Conservation (phyloP, 2,797 vertebrate species). For the Kryptolebias ocellatus region DNA sequence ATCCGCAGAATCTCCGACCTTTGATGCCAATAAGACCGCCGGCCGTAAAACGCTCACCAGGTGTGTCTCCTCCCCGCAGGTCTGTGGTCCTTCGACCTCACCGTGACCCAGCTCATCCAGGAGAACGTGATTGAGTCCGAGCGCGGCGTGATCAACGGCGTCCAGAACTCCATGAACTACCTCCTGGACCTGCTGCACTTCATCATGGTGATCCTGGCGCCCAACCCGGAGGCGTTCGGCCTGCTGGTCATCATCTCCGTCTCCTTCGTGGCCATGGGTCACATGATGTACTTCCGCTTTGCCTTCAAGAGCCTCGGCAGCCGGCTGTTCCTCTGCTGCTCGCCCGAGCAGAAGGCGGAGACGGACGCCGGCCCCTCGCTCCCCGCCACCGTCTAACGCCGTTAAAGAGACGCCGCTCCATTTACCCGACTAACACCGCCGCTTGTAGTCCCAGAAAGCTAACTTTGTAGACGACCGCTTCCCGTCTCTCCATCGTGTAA, state of each 20-base stretch:
- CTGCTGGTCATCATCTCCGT: slow-evolving; percentile 96
- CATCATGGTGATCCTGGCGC: slow-evolving; percentile 98
- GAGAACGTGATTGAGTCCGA: slow-evolving; percentile 97
- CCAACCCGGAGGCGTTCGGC: slow-evolving; percentile 96
- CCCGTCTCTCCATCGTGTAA: neutral
- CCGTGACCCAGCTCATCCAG: slow-evolving; percentile 97
- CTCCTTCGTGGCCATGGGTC: slow-evolving; percentile 95
- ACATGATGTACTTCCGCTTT: slow-evolving; percentile 95
- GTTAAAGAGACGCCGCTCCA: slow-evolving; percentile 55
- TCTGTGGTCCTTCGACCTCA: slow-evolving; percentile 98
- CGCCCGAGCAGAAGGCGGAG: slow-evolving; percentile 84
- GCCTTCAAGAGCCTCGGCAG: slow-evolving; percentile 90
- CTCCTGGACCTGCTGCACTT: slow-evolving; percentile 98
- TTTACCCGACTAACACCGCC: slow-evolving; percentile 54
- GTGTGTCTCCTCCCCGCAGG: slow-evolving; percentile 75
- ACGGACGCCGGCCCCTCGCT: slow-evolving; percentile 70
- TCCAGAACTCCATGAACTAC: slow-evolving; percentile 99
- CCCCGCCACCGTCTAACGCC: slow-evolving; percentile 74
- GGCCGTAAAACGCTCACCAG: slow-evolving; percentile 38
- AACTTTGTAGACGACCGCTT: neutral
- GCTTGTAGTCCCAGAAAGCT: slow-evolving; percentile 21
- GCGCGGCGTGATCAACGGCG: slow-evolving; percentile 96
- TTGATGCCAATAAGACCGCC: slow-evolving; percentile 65
- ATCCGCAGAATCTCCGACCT: slow-evolving; percentile 67
- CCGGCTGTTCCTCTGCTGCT: slow-evolving; percentile 89